A percentile compares a stretch with the other conserved stretches of the same genome.
phyloP scores from a whole-genome alignment of 2,888 invertebrate species.

The Cheilosia scutellata region DNA sequence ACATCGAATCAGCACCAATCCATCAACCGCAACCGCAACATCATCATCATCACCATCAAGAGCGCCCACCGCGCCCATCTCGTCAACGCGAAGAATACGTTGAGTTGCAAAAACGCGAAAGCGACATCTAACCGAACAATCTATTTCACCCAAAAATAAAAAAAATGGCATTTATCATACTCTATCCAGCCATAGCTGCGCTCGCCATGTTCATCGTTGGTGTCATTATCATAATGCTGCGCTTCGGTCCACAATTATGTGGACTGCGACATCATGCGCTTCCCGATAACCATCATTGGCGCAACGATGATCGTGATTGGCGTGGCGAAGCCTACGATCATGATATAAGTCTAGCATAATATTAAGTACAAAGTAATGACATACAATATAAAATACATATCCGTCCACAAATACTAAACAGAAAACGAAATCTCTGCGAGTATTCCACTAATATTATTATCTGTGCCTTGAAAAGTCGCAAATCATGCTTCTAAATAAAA shows the following conservation, averaged over 20 bases:
- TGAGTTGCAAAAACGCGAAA: conserved; percentile 91
- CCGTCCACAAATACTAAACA: conserved; percentile 58
- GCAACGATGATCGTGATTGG: conserved; percentile 84
- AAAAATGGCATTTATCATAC: conserved; percentile 88
- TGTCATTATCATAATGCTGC: conserved; percentile 90
- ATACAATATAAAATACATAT: conserved; percentile 27
- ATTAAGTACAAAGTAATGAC: conserved; percentile 52
- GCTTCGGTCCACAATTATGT: conserved; percentile 90
- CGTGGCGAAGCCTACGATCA: conserved; percentile 85
- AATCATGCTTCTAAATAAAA: conserved; percentile 34
- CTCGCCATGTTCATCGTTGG: conserved; percentile 90
- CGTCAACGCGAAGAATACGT: conserved; percentile 84
- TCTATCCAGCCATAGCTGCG: conserved; percentile 91
- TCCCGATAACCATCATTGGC: conserved; percentile 85
- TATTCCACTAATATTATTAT: conserved; percentile 23
- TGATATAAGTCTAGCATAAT: conserved; percentile 83
- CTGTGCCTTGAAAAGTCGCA: conserved; percentile 64
- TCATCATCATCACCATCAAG: conserved; percentile 77
- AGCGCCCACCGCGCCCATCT: conserved; percentile 81
- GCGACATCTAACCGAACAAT: conserved; percentile 87
- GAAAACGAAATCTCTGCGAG: conserved; percentile 24
- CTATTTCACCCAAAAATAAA: neutral
- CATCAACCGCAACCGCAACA: conserved; percentile 77
- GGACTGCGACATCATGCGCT: conserved; percentile 88
- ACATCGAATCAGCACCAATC: conserved; percentile 79